These are phyloP conservation scores for Pantherophis vulpinus DNA, from an alignment of 2,797 vertebrate species.

Conservation along the genomic window DNA sequence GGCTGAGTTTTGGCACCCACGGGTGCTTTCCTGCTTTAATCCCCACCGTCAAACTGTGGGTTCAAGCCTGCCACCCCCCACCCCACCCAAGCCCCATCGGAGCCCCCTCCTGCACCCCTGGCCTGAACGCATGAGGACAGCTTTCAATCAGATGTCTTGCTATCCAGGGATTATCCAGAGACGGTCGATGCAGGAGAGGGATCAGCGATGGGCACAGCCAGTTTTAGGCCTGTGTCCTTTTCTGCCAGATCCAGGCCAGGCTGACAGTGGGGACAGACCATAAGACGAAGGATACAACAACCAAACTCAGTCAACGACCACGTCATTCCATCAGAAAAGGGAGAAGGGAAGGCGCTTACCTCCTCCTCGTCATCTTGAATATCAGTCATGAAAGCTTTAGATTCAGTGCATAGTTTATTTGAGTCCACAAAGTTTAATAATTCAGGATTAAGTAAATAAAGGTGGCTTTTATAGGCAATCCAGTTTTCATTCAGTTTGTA, in stretches of 20 bases:
- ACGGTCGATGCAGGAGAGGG: not conserved
- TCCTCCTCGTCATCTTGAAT: fast-evolving
- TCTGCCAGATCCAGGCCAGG: not conserved
- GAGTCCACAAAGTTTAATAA: fast-evolving
- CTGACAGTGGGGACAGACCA: not conserved
- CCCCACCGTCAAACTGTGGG: not conserved
- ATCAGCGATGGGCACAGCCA: not conserved
- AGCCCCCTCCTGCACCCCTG: not conserved
- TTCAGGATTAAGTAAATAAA: not conserved
- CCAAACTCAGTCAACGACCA: not conserved
- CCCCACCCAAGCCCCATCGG: not conserved
- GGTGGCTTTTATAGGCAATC: fast-evolving
- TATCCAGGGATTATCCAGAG: not conserved
- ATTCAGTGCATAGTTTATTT: fast-evolving
- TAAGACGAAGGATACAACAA: not conserved
- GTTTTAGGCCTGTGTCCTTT: not conserved
- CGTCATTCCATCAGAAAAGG: not conserved
- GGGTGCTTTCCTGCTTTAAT: not conserved
- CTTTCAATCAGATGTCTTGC: not conserved
- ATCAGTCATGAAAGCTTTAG: fast-evolving
- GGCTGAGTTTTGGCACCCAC: not conserved
- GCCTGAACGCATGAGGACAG: not conserved
- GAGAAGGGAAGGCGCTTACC: not conserved
- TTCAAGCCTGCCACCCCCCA: not conserved
- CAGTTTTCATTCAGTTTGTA: not conserved